These are phyloP conservation scores for Mesopsocus fuscifrons DNA, from an alignment of 2,888 invertebrate species.

Conservation along the genomic window DNA sequence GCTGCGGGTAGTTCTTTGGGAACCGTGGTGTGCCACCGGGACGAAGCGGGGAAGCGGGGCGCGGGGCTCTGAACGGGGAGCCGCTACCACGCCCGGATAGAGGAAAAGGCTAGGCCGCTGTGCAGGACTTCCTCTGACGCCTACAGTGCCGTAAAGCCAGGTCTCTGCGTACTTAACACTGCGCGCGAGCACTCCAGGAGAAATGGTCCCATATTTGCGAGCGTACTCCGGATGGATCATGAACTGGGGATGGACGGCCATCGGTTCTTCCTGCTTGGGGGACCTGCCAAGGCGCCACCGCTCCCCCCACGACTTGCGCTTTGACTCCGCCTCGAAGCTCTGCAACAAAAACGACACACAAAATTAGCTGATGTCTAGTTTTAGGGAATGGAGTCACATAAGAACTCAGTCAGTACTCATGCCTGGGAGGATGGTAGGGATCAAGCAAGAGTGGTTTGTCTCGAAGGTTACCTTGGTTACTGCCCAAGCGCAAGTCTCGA, in stretches of 20 bases:
- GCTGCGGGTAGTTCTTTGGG: constrained; percentile 11
- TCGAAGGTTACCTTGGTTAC: too few species aligned
- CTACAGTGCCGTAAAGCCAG: constrained; percentile 64
- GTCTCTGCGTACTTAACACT: constrained; percentile 74
- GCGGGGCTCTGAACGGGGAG: constrained; percentile 11
- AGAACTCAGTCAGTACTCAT: neutral
- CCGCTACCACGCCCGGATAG: constrained; percentile 14
- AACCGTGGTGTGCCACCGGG: constrained; percentile 21
- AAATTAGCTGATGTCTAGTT: too few species aligned
- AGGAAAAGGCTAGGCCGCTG: constrained; percentile 9
- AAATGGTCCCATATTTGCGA: constrained; percentile 5
- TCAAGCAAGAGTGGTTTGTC: too few species aligned
- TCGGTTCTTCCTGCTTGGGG: neutral
- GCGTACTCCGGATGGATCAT: constrained; percentile 6
- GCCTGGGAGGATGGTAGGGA: too few species aligned
- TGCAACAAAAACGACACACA: constrained; percentile 1
- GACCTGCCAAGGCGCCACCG: neutral
- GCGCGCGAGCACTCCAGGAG: constrained; percentile 24
- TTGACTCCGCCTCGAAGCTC: neutral
- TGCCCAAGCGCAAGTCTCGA: too few species aligned
- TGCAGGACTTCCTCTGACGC: constrained; percentile 15
- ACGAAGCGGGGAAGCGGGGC: constrained; percentile 31
- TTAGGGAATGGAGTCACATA: neutral
- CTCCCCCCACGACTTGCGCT: constrained; percentile 1
- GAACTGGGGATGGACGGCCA: neutral